Evolutionary conservation across 2,113 vertebrate species (phyloP).

Genomic region (Chamaetylas fuelleborni): DNA sequence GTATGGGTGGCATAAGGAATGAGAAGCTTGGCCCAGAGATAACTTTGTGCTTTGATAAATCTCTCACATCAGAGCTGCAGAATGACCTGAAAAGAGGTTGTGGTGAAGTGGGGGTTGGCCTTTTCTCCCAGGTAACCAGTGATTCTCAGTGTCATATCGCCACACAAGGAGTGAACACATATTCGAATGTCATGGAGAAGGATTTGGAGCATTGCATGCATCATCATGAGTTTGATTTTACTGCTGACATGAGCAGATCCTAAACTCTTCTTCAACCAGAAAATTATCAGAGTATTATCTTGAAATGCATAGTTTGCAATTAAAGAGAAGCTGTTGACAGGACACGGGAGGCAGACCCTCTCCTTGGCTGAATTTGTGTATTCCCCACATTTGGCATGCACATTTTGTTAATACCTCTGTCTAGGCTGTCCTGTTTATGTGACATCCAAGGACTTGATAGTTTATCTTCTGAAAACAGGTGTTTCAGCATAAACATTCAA

Average conservation of each 20-base stretch:
- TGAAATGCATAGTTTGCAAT: background rate
- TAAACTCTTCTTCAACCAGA: background rate
- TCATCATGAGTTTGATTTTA: background rate
- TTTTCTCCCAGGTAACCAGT: background rate
- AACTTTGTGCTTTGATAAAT: background rate
- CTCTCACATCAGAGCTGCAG: background rate
- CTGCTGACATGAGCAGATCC: background rate
- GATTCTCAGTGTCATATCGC: background rate
- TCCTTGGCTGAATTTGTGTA: background rate
- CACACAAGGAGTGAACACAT: background rate
- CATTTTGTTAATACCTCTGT: background rate
- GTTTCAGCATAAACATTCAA: constrained; percentile 46
- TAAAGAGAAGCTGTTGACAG: background rate
- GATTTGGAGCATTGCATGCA: background rate
- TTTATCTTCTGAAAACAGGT: constrained; percentile 40
- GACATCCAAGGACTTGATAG: background rate
- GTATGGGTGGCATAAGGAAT: background rate
- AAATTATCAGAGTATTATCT: background rate
- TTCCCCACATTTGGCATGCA: background rate
- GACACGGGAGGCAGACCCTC: background rate
- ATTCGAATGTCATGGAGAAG: background rate
- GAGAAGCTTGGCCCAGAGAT: background rate
- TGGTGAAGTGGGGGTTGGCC: background rate
- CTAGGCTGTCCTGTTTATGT: background rate
- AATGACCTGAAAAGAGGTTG: background rate